Evolutionary conservation across 2,797 vertebrate genomes (phyloP), one percentile per base, ranked within the genome.

Genomic region (Myiotriccus ornatus): DNA sequence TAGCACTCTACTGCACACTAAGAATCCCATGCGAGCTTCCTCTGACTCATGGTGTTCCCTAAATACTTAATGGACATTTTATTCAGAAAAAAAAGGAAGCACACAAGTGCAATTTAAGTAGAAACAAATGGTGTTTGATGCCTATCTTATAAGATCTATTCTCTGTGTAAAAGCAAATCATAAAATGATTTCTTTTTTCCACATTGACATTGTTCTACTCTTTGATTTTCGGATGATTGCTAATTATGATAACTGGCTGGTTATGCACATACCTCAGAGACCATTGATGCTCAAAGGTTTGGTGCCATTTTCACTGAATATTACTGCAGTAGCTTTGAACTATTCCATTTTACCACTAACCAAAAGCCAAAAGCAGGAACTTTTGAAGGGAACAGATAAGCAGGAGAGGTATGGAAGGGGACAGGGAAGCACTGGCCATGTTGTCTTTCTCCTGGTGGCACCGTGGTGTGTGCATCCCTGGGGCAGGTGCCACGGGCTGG

Each of bases 91-190:
- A 90, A 92, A 91, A 49, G 23, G 59, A 83, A 93, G 46, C 21
- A 80, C 20, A 35, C 5, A 44, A 93, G 49, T 89, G 95, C 68
- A 87, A 83, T 65, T 78, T 88, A 91, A 96, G 84, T 81, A 95
- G 95, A 96, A 97, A 95, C 71, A 96, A 96, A 96, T 95, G 39
- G 82, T 13, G 18, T 86, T 87, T 92, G 43, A 47, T 90, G 94
- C 68, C 34, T 71, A 78, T 91, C 96, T 95, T 80, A 86, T 93
- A 84, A 95, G 92, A 80, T 39, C 17, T 49, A 64, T 88, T 94
- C 76, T 95, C 22, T 68, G 75, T 27, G 69, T 81, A 73, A 78
- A 93, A 73, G 60, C 56, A 97, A 93, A 71, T 47, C 10, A 80
- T 69, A 70, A 73, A 95, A n/a, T 7, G 2, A 59, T 87, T 93